Evolutionary conservation across 2,888 invertebrate genomes (phyloP).

Genomic region (Chymomyza fuscimana): DNA sequence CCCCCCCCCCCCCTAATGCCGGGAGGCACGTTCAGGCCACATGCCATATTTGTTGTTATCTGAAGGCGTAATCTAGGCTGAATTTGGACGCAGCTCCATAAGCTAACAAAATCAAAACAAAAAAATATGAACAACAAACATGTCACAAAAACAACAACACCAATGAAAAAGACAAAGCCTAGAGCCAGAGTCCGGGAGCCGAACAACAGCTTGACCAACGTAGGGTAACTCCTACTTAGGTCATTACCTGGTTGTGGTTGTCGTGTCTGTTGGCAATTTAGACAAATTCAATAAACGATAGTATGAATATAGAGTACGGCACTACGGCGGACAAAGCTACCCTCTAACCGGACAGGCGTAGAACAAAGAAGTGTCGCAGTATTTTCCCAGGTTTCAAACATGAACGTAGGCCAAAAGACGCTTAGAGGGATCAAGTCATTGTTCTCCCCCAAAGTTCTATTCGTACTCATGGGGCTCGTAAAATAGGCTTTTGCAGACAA

Average conservation of each 20-base stretch:
- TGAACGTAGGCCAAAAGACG: too few relatives aligned
- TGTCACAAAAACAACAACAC: slow-evolving; percentile 24
- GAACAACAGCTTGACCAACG: neutral
- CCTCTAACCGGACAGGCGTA: neutral
- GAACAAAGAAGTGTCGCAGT: slow-evolving; percentile 28
- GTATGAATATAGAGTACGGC: slow-evolving; percentile 13
- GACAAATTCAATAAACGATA: slow-evolving; percentile 62
- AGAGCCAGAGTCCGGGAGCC: neutral
- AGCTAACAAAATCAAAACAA: slow-evolving; percentile 46
- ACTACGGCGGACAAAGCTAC: neutral
- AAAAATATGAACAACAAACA: slow-evolving; percentile 46
- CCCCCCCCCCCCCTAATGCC: slow-evolving; percentile 13
- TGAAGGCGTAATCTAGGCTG: slow-evolving; percentile 34
- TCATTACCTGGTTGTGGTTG: slow-evolving; percentile 18
- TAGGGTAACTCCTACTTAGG: neutral
- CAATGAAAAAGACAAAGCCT: slow-evolving; percentile 17
- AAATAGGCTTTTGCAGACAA: too few relatives aligned
- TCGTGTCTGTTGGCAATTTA: slow-evolving; percentile 65
- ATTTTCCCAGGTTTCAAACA: neutral
- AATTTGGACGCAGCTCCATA: slow-evolving; percentile 19
- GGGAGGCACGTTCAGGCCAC: slow-evolving; percentile 9
- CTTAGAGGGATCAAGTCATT: too few relatives aligned
- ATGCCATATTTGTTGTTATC: slow-evolving; percentile 28
- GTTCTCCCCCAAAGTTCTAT: too few relatives aligned
- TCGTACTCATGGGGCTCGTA: too few relatives aligned